A percentile compares a stretch with the other conserved stretches of the same genome.
phyloP scores from a whole-genome alignment of 2,888 invertebrate species.

The Plebejus argus region DNA sequence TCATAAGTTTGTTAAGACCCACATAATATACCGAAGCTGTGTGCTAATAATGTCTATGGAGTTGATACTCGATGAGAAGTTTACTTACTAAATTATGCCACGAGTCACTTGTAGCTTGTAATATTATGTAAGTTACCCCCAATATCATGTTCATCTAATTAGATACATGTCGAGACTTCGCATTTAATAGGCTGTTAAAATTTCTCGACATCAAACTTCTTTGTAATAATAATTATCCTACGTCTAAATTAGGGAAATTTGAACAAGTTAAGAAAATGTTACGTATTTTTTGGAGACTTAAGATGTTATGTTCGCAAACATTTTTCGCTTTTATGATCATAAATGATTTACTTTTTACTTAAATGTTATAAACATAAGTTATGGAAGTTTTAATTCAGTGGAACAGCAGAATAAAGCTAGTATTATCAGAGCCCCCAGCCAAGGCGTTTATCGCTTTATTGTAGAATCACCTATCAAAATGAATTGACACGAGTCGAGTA shows the following conservation, averaged over 20 bases:
- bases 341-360: too few relatives aligned
- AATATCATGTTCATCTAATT: conserved; percentile 1
- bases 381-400: too few relatives aligned
- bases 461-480: too few relatives aligned
- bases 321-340: not conserved
- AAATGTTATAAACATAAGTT: too few relatives aligned
- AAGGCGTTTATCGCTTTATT: too few relatives aligned
- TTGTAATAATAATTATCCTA: not conserved
- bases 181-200: not conserved
- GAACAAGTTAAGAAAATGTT: not conserved
- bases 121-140: not conserved
- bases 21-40: not conserved
- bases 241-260: not conserved
- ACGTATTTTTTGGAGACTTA: not conserved
- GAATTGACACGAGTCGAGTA: too few relatives aligned
- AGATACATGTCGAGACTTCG: not conserved
- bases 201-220: not conserved
- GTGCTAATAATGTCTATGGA: not conserved
- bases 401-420: too few relatives aligned
- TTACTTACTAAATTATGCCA: not conserved
- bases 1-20: too few relatives aligned
- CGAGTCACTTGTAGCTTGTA: not conserved
- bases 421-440: too few relatives aligned
- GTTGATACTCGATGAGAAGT: not conserved
- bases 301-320: not conserved